Evolutionary conservation across 2,113 vertebrate species (phyloP).

Genomic region (Xerus inauris): DNA sequence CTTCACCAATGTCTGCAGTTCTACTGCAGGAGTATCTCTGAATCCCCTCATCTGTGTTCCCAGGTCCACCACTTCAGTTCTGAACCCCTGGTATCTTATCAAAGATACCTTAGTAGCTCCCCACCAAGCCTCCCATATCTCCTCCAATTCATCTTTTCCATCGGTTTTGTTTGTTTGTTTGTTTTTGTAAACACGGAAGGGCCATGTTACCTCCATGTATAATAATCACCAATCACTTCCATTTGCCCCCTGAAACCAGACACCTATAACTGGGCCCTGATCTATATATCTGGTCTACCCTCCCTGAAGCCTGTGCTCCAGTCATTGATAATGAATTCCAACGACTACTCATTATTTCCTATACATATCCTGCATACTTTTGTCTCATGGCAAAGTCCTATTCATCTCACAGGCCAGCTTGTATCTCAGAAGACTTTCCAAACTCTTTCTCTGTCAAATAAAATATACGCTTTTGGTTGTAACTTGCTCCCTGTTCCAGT

Average conservation of each 20-base stretch:
- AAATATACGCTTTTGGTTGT: background rate
- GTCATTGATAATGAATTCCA: background rate
- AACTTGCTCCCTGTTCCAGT: background rate
- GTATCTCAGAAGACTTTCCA: conserved; percentile 6
- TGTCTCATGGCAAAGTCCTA: background rate
- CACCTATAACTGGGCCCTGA: background rate
- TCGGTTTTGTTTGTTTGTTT: background rate
- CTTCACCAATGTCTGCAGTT: background rate
- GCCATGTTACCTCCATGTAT: background rate
- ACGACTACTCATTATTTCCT: background rate
- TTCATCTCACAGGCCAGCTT: background rate
- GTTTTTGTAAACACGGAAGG: background rate
- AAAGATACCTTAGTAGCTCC: background rate
- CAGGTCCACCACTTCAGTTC: background rate
- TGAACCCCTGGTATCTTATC: background rate
- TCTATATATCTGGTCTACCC: background rate
- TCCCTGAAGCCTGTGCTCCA: background rate
- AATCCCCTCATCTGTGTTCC: background rate
- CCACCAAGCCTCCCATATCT: background rate
- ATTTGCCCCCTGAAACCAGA: background rate
- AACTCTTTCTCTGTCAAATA: background rate
- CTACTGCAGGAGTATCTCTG: background rate
- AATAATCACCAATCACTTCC: background rate
- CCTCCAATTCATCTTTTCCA: background rate
- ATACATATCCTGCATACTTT: background rate